phyloP scores from a whole-genome alignment of 2,113 vertebrate species.

The Macheiramphus alcinus region DNA sequence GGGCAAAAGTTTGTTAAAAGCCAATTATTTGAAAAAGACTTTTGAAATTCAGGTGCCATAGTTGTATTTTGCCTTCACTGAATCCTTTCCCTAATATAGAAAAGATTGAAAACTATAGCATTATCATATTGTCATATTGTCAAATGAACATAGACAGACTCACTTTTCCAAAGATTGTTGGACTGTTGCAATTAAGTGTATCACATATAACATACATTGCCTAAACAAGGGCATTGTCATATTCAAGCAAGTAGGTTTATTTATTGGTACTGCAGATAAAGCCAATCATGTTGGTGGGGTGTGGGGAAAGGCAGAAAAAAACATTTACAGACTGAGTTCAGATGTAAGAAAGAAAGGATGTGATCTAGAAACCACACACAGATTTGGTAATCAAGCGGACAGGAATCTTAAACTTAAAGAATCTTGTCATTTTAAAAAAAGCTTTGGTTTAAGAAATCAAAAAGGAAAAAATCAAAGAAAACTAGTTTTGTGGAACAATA shows the following conservation, averaged over 20 bases:
- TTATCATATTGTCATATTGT: neutral
- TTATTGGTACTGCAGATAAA: neutral
- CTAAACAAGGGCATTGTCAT: neutral
- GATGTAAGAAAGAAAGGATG: neutral
- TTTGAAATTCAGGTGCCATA: neutral
- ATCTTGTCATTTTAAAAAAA: neutral
- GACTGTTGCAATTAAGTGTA: neutral
- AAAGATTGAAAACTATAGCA: neutral
- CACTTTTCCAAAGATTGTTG: neutral
- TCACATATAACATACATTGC: neutral
- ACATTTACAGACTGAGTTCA: neutral
- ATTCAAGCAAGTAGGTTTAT: neutral
- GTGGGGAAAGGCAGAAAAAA: neutral
- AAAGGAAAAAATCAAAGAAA: neutral
- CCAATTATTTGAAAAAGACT: neutral
- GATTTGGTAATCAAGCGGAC: neutral
- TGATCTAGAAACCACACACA: neutral
- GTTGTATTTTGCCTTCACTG: neutral
- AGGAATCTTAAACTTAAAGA: neutral
- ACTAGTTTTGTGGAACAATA: neutral
- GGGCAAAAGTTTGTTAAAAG: neutral
- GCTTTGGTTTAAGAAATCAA: neutral
- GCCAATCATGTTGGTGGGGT: fast-evolving
- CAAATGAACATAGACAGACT: neutral
- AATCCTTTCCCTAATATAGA: neutral